Conservation (phyloP, 2,113 vertebrate genomes). For the Sylvilagus bachmani region DNA sequence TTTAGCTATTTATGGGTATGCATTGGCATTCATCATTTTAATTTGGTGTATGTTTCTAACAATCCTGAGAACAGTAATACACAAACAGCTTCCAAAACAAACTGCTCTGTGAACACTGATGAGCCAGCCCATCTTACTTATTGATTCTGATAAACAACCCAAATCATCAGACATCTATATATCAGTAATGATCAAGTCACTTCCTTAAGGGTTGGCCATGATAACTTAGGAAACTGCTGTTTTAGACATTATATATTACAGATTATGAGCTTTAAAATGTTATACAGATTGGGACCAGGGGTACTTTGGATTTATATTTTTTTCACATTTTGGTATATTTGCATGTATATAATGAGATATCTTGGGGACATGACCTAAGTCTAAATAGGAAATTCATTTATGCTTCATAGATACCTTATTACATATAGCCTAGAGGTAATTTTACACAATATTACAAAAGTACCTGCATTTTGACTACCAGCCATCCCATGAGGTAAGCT, state of each 20-base stretch:
- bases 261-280: background rate
- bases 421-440: no score
- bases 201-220: background rate
- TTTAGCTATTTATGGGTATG: background rate
- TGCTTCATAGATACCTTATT: no score
- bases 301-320: no score
- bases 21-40: background rate
- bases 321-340: no score
- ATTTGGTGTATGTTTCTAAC: slow-evolving; percentile 4
- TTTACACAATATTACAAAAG: no score
- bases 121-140: background rate
- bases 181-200: background rate
- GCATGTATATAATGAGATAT: no score
- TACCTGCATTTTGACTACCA: no score
- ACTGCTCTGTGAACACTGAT: no score
- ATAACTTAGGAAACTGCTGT: background rate
- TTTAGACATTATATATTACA: background rate
- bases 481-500: no score
- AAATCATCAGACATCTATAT: background rate
- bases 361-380: no score
- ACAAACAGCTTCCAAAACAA: background rate
- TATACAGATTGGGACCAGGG: background rate
- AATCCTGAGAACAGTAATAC: background rate
- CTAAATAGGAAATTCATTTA: no score
- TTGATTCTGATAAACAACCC: no score